Base-by-base conservation (phyloP, 2,113 vertebrate species). In the Xiphias gladius region DNA sequence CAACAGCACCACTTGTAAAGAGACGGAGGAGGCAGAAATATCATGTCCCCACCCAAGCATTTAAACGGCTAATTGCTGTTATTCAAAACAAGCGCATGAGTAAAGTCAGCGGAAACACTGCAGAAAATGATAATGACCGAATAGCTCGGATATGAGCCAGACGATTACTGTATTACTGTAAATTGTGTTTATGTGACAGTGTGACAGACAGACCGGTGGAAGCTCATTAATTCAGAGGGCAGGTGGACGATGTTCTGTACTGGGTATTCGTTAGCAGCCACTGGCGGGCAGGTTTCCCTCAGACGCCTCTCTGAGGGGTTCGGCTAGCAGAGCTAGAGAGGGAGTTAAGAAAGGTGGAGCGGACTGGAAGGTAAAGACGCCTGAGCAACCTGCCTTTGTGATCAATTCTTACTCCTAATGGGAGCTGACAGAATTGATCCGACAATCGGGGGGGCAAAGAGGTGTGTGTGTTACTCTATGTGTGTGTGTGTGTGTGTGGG, bases 341-440 rank as follows among this genome's bases (percentile, higher is more conserved):
- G 3, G 24, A 79, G 62, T 48, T 41, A 16, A 54, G 43, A 26
- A 48, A 71, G 57, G 32, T 54, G 48, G 52, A 82, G 73, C 16
- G 10, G 73, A 76, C 41, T 73, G 62, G 85, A 65, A 65, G 70
- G 84, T 79, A 86, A 67, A 79, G 59, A 68, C 28, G 79, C 76
- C 80, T 59, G 77, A 81, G 55, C 67, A 41, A 54, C 68, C 59
- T 83, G 73, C 69, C 52, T 74, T 58, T 71, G 76, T 82, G 82
- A 92, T 91, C 89, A 86, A 39, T 84, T 83, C 43, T 80, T 54
- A 26, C 16, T 28, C 37, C 84, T 92, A 93, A 94, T 90, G 80
- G 74, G 82, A 92, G 87, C 84, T 85, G 93, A 91, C 92, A 91
- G 83, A 80, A 93, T 92, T 87, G 92, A 94, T 92, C 89, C 55